Evolutionary conservation across 2,113 vertebrate species (phyloP), one percentile per base, ranked within the genome.

Genomic region (Xenopus borealis): DNA sequence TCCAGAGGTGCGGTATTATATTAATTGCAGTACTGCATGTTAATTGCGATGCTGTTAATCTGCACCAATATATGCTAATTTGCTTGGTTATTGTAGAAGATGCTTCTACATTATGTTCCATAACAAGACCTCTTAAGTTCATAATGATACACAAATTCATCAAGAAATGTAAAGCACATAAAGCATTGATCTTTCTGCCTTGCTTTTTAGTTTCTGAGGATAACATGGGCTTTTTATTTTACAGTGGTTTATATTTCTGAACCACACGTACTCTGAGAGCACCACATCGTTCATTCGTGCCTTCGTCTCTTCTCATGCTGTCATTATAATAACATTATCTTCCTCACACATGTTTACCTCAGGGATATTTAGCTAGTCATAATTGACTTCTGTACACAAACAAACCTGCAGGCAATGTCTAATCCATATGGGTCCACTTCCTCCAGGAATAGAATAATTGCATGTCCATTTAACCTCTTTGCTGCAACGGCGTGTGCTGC

Each of bases 341-440:
- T 75, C 82, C 82, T 85, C 89, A 87, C 89, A 93, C 89, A 90
- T 92, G 87, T 90, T 90, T 88, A 91, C 92, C 91, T 91, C 87
- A 85, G 90, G 91, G 92, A 91, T 88, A 85, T 86, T 87, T 88
- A 79, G 77, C 83, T 84, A 83, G 78, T 81, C 81, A 87, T 92
- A 93, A 94, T 92, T 91, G 91, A 93, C 91, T 92, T 91, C 83
- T 83, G 82, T 85, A 84, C 75, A 84, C 85, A 86, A 86, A 83
- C 83, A 85, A 84, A 81, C 85, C 89, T 91, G 78, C 81, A 88
- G 86, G 90, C 87, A 79, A 86, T 79, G 79, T 85, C 87, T 88
- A 89, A 89, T 87, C 85, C 84, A 87, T 87, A 84, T 82, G 81
- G 82, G 82, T 79, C 86, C 87, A 75, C 84, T 84, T 86, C 87